phyloP scores from a whole-genome alignment of 2,113 vertebrate species.

The Hiodon alosoides region DNA sequence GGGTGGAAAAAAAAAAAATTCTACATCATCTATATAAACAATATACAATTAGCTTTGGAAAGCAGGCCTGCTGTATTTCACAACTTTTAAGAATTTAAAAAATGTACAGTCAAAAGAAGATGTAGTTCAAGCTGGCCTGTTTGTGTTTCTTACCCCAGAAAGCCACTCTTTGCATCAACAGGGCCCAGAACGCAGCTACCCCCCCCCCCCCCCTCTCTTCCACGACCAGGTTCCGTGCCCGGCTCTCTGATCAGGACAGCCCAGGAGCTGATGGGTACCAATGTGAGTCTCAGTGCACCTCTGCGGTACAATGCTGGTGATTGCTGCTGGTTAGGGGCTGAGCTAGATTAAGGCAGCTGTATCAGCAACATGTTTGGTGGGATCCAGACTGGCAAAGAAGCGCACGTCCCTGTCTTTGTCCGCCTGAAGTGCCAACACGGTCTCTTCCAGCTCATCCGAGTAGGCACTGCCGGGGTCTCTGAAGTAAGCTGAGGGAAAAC shows the following conservation, averaged over 20 bases:
- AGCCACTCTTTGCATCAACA: not conserved
- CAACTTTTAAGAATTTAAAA: constrained; percentile 34
- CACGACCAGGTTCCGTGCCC: not conserved
- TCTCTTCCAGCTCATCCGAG: constrained; percentile 78
- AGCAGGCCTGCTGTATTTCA: constrained; percentile 37
- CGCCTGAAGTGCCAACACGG: constrained; percentile 71
- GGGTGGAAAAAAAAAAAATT: constrained; percentile 24
- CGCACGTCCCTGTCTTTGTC: constrained; percentile 82
- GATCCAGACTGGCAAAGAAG: constrained; percentile 77
- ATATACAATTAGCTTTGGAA: constrained; percentile 60
- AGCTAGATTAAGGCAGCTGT: constrained; percentile 57
- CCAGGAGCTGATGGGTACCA: constrained; percentile 14
- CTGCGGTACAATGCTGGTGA: constrained; percentile 55
- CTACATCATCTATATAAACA: constrained; percentile 43
- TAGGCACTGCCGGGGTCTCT: constrained; percentile 80
- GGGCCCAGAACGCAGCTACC: not conserved
- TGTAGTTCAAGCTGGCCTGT: constrained; percentile 21
- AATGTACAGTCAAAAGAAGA: constrained; percentile 27
- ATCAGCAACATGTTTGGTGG: constrained; percentile 57
- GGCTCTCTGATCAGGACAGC: not conserved
- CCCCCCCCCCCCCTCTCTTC: not conserved
- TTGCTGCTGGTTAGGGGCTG: constrained; percentile 23
- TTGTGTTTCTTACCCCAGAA: not conserved
- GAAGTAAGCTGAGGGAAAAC: constrained; percentile 65
- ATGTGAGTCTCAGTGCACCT: constrained; percentile 13